Conservation (phyloP, 2,113 vertebrate genomes). For the Phrynocephalus versicolor region DNA sequence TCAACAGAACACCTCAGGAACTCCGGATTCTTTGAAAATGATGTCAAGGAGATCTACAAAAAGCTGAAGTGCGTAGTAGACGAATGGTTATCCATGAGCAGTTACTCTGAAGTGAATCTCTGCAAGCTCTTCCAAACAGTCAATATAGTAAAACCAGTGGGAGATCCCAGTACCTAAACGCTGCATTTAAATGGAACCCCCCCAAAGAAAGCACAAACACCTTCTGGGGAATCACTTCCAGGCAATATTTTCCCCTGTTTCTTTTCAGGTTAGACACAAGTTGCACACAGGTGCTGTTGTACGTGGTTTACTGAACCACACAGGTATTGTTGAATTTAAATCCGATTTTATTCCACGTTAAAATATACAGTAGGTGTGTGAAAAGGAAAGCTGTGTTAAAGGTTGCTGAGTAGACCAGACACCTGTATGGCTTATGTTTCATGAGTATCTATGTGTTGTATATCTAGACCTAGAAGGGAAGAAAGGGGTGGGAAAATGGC, state of each 20-base stretch:
- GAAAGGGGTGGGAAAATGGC: slow-evolving; percentile 66
- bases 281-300: not conserved
- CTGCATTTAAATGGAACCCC: slow-evolving; percentile 24
- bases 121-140: slow-evolving; percentile 83
- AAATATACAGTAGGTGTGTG: no score
- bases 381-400: slow-evolving; percentile 24
- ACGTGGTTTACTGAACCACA: not conserved
- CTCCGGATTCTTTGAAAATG: not conserved
- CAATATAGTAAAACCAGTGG: slow-evolving; percentile 54
- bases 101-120: slow-evolving; percentile 94
- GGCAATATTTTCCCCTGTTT: not conserved
- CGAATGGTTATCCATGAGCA: slow-evolving; percentile 82
- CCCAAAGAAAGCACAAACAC: not conserved
- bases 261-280: not conserved
- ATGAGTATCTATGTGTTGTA: slow-evolving; percentile 43
- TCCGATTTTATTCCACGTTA: not conserved
- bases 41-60: slow-evolving; percentile 77
- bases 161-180: slow-evolving; percentile 38
- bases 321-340: not conserved
- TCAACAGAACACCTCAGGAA: slow-evolving; percentile 63
- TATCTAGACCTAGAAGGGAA: slow-evolving; percentile 60
- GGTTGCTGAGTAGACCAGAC: not conserved
- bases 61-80: slow-evolving; percentile 86
- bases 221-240: slow-evolving; percentile 12
- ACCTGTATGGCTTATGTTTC: slow-evolving; percentile 42